Evolutionary conservation across 92 coral and sea anemone species (phyloP), one percentile per base, ranked within the genome.

Genomic region (Epizoanthus stellaris): DNA sequence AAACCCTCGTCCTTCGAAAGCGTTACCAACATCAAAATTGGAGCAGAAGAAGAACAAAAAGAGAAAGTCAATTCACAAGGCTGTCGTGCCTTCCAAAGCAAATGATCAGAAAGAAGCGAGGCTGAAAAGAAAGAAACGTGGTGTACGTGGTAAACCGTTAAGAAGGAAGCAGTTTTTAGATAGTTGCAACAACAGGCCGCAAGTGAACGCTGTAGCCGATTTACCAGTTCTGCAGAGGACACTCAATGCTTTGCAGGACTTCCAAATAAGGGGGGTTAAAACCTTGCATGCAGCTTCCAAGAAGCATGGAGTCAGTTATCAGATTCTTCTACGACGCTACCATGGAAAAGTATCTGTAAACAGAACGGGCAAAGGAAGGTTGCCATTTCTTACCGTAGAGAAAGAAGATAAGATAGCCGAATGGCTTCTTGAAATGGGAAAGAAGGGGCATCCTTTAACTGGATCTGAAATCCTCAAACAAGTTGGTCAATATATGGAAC

Each of bases 351-450:
- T 64, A 21, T 64, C 69, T 64, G 36, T 64, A 13, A 23, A 64
- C 69, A 23, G 69, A 64, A 34, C 36, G 15, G 69, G 69, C 9
- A 64, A 23, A 64, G 69, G 69, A 23, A 23, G 69, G 15, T 64
- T 64, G 69, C 69, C 69, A 64, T 64, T 64, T 34, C 69, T 64
- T 20, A 64, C 69, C 36, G 11, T 12, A 13, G 69, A 64, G 69
- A 23, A 64, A 23, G 69, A 64, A 14, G 69, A 23, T 3, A 64
- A 64, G 69, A 64, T 64, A 64, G 69, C 69, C 3, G 30, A 64
- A 4, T 64, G 69, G 69, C 69, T 64, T 64, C 69, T 64, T 20
- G 69, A 64, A 66, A 66, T 66, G 70, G 70, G 70, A 66, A 66
- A 39, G 17, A 30, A 66, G 8, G 70, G 70, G 20, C 70, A 66